Base-by-base conservation (phyloP, 2,797 vertebrate species). In the Steatocranus sp. region DNA sequence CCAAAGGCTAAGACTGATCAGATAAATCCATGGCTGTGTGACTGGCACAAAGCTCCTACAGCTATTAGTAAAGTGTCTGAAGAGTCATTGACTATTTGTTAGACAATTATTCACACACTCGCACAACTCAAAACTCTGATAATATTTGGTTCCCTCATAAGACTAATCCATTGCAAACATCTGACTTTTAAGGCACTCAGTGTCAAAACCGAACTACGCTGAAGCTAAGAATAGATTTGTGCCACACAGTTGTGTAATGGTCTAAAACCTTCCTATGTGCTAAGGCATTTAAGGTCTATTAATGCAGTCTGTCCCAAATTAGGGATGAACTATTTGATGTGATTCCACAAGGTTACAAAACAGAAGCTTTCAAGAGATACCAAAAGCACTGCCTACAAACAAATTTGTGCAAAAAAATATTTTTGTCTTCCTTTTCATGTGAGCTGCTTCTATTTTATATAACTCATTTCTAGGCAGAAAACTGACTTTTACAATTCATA, bases 1-100 rank as follows among this genome's bases (percentile, higher is more conserved):
- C 80, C 74, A 80, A 75, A 68, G 84, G 83, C 80, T 49, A 76
- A 66, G 81, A 83, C 88, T 87, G 89, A 93, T 89, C 78, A 41
- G 81, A 89, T 92, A 85, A 88, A 76, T 56, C 27, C 77, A 20
- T 66, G 54, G 43, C 75, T 43, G 53, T 84, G 83, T 84, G 76
- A 79, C 50, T 34, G 68, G 8, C 82, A 86, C 74, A 77, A 76
- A 78, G 50, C 53, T 88, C 30, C 34, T 23, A 41, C 68, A 66
- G 83, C 81, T 43, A 78, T 85, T 80, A 78, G 49, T 48, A 27
- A 70, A 81, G 82, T 8, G 68, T 83, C 61, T 84, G 75, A 43
- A 54, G 53, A 66, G 84, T 89, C 46, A 8, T 43, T 81, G 41
- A 79, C 70, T 38, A 50, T 70, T 81, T 75, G 75, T 61, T 32